Percentiles rank a stretch among this genome's conserved stretches.
These are phyloP conservation scores for Elegia similella DNA, from an alignment of 2,888 invertebrate species.

Conservation along the genomic window DNA sequence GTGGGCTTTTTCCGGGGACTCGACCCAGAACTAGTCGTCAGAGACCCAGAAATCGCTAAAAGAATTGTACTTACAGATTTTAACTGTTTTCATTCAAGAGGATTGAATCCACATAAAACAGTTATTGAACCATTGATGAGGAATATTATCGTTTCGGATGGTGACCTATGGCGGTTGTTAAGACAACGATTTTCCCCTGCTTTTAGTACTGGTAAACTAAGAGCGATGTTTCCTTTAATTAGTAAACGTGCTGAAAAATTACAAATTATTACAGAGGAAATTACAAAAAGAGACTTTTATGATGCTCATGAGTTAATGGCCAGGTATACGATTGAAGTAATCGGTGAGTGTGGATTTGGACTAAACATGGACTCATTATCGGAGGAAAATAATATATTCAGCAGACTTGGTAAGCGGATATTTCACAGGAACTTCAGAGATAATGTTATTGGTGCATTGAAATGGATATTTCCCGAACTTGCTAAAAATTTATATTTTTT, in stretches of 20 bases:
- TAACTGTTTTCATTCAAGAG: constrained; percentile 57
- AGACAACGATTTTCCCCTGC: constrained; percentile 65
- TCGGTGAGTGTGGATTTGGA: constrained; percentile 69
- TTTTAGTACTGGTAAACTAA: constrained; percentile 66
- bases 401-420: constrained; percentile 61
- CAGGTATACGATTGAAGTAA: constrained; percentile 69
- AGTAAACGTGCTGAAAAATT: constrained; percentile 62
- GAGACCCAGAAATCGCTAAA: constrained; percentile 65
- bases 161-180: constrained; percentile 66
- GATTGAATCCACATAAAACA: constrained; percentile 53
- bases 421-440: constrained; percentile 56
- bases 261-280: constrained; percentile 53
- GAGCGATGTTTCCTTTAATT: constrained; percentile 69
- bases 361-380: constrained; percentile 61
- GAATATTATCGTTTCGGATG: constrained; percentile 67
- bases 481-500: constrained; percentile 56
- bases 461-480: constrained; percentile 58
- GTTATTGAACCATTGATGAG: constrained; percentile 60
- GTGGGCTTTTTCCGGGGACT: constrained; percentile 62
- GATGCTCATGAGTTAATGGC: constrained; percentile 69
- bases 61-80: constrained; percentile 61
- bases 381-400: constrained; percentile 62
- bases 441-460: constrained; percentile 43
- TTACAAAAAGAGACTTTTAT: constrained; percentile 47
- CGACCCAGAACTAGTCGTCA: constrained; percentile 56